Percentiles rank a stretch among this genome's conserved stretches.
phyloP scores from a whole-genome alignment of 2,113 vertebrate genomes.

The Raja brachyura region DNA sequence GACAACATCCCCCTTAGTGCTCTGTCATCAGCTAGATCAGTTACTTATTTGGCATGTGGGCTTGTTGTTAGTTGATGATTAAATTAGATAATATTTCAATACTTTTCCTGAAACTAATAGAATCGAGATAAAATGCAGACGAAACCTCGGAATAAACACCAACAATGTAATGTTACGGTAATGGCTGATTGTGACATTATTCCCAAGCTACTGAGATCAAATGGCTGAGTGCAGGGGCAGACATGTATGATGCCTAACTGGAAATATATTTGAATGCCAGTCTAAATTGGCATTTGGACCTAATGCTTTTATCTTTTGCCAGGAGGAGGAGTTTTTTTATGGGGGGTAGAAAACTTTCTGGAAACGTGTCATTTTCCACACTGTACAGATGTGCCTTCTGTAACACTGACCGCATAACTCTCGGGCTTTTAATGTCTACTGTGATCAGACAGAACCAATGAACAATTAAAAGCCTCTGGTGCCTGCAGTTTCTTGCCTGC shows the following conservation, averaged over 20 bases:
- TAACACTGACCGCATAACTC: not conserved
- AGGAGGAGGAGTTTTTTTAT: not conserved
- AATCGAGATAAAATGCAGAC: not conserved
- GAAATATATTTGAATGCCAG: slow-evolving; percentile 2
- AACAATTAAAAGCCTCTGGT: slow-evolving; percentile 15
- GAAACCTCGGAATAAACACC: not conserved
- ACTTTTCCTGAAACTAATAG: not conserved
- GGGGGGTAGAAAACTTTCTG: not conserved
- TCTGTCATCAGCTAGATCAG: slow-evolving; percentile 19
- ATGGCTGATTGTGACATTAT: not conserved
- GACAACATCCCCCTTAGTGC: slow-evolving; percentile 8
- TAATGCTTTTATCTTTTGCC: slow-evolving; percentile 10
- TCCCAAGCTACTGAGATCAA: not conserved
- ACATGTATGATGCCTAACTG: not conserved
- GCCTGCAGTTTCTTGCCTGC: not conserved
- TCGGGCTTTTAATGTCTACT: not conserved
- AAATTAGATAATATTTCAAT: slow-evolving; percentile 7
- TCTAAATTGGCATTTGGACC: not conserved
- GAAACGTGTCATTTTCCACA: slow-evolving; percentile 8
- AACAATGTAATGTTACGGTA: not conserved
- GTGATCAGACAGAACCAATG: slow-evolving; percentile 32
- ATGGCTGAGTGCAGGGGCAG: not conserved
- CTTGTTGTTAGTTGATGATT: slow-evolving; percentile 16
- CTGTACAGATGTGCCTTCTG: not conserved
- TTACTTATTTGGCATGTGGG: slow-evolving; percentile 23